These are phyloP conservation scores for Craniophora ligustri DNA, from an alignment of 2,888 invertebrate species.

Conservation along the genomic window DNA sequence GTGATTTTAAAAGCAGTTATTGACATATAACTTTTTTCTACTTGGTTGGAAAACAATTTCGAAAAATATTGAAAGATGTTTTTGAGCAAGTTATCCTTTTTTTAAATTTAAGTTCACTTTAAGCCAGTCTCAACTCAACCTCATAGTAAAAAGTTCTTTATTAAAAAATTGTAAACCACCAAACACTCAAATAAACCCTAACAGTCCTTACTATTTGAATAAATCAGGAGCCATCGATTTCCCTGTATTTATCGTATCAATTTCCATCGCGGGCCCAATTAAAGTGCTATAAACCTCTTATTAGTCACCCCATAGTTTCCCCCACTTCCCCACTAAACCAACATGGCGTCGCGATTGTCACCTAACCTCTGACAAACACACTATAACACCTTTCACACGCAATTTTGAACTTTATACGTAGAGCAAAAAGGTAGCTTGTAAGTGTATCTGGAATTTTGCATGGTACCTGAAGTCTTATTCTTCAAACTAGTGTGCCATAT, in stretches of 20 bases:
- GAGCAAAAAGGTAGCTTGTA: constrained; percentile 45
- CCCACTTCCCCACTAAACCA: constrained; percentile 79
- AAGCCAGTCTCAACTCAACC: no score
- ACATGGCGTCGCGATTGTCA: constrained; percentile 87
- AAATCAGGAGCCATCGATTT: constrained; percentile 68
- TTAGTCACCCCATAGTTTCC: constrained; percentile 78
- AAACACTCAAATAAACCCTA: constrained; percentile 6
- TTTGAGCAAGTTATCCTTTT: no score
- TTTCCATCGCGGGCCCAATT: constrained; percentile 83
- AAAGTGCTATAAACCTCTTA: constrained; percentile 84
- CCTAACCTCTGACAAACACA: constrained; percentile 73
- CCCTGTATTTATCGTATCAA: constrained; percentile 66
- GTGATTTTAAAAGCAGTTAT: no score
- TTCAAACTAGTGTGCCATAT: constrained; percentile 79
- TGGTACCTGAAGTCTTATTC: constrained; percentile 81
- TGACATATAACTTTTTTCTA: no score
- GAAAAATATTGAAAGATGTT: no score
- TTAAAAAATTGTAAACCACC: constrained; percentile 7
- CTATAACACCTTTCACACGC: constrained; percentile 21
- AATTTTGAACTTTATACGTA: constrained; percentile 24
- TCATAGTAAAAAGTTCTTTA: neutral
- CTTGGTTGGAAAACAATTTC: no score
- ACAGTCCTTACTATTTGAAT: constrained; percentile 60
- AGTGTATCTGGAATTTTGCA: constrained; percentile 45
- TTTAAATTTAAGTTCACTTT: no score